Evolutionary conservation across 1,140 invertebrate genomes (phyloP).

Genomic region (Carcinoscorpius rotundicauda): DNA sequence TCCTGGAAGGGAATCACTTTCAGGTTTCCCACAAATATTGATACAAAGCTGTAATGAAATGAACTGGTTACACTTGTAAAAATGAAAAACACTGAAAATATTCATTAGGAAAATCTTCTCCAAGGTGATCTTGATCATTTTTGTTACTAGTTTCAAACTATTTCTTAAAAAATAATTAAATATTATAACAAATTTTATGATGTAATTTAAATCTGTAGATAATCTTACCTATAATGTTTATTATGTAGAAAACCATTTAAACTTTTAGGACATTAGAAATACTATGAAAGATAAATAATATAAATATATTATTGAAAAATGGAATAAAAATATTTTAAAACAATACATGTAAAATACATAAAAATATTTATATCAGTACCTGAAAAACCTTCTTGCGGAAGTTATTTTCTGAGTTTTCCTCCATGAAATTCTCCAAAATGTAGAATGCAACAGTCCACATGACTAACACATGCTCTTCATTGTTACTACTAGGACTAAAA

Average conservation of each 20-base stretch:
- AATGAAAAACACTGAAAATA: slow-evolving; percentile 1
- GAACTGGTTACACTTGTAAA: not conserved
- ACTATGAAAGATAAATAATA: too few relatives aligned
- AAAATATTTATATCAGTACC: slow-evolving; percentile 10
- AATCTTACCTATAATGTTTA: too few relatives aligned
- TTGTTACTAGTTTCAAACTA: not conserved
- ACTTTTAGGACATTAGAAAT: too few relatives aligned
- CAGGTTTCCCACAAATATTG: slow-evolving; percentile 29
- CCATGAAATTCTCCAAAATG: slow-evolving; percentile 45
- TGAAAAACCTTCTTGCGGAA: slow-evolving; percentile 29
- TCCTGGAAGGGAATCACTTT: slow-evolving; percentile 30
- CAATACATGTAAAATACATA: too few relatives aligned
- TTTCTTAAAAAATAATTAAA: too few relatives aligned
- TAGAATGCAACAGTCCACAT: slow-evolving; percentile 57
- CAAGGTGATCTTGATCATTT: not conserved
- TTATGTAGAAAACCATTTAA: too few relatives aligned
- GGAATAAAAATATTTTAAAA: too few relatives aligned
- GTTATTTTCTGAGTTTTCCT: slow-evolving; percentile 36
- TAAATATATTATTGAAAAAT: too few relatives aligned
- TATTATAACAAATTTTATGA: too few relatives aligned
- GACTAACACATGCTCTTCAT: slow-evolving; percentile 48
- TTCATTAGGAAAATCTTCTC: not conserved
- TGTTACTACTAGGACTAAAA: slow-evolving; percentile 37
- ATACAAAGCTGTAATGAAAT: slow-evolving; percentile 29
- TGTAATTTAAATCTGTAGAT: too few relatives aligned